phyloP scores from a whole-genome alignment of 2,797 vertebrate genomes.

The Knipowitschia caucasica region DNA sequence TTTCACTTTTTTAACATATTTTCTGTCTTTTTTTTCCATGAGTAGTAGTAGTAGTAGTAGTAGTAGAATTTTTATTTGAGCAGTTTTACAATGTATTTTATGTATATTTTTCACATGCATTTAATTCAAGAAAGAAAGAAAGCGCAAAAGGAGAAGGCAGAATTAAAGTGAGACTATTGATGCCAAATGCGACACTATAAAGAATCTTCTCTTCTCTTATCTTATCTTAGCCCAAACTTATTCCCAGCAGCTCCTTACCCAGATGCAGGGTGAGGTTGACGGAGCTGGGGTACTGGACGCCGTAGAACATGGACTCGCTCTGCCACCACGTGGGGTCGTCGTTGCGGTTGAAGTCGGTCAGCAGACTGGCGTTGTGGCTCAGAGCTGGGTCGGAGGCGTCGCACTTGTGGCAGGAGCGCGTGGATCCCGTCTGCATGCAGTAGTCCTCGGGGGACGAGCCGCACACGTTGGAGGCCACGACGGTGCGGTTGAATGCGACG shows the following conservation, averaged over 20 bases:
- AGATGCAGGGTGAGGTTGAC: slow-evolving; percentile 88
- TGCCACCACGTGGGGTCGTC: slow-evolving; percentile 95
- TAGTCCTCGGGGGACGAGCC: slow-evolving; percentile 86
- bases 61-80: too few species aligned
- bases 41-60: too few species aligned
- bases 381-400: slow-evolving; percentile 63
- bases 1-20: too few species aligned
- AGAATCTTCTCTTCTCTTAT: too few species aligned
- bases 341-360: slow-evolving; percentile 90
- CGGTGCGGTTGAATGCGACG: slow-evolving; percentile 79
- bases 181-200: too few species aligned
- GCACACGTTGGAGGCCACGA: slow-evolving; percentile 79
- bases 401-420: slow-evolving; percentile 81
- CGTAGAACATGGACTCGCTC: slow-evolving; percentile 92
- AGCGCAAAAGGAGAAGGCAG: too few species aligned
- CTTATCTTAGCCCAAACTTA: too few species aligned
- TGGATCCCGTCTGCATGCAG: slow-evolving; percentile 86
- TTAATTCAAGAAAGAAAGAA: too few species aligned
- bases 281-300: slow-evolving; percentile 86
- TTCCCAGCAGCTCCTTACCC: slow-evolving; percentile 84
- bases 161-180: too few species aligned
- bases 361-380: slow-evolving; percentile 81
- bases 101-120: too few species aligned
- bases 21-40: too few species aligned
- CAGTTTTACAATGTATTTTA: too few species aligned